These are phyloP conservation scores for Drosophila athabasca DNA, from an alignment of 1,140 invertebrate genomes.

Conservation along the genomic window DNA sequence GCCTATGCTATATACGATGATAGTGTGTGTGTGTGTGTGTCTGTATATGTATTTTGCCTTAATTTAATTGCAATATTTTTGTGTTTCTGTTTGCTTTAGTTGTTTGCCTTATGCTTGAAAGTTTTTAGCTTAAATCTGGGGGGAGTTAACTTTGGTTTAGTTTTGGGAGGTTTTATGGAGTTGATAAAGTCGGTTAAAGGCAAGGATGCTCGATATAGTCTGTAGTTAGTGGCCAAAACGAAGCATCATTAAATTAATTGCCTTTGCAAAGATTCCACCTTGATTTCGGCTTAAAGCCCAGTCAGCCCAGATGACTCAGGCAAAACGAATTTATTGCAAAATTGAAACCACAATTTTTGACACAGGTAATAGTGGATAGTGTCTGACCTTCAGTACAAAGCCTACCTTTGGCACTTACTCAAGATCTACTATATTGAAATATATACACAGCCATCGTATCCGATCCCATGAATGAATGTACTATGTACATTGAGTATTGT, in stretches of 20 bases:
- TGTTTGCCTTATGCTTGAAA: constrained; percentile 45
- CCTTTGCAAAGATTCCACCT: constrained; percentile 42
- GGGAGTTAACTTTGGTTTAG: constrained; percentile 6
- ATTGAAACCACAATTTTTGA: constrained; percentile 54
- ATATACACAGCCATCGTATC: not conserved
- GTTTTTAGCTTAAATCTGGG: constrained; percentile 20
- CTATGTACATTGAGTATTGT: constrained; percentile 20
- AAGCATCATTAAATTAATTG: constrained; percentile 1
- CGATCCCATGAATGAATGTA: constrained; percentile 32
- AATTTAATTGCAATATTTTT: constrained; percentile 55
- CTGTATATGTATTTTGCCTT: constrained; percentile 32
- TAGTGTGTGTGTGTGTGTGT: constrained; percentile 9
- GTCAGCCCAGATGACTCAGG: constrained; percentile 59
- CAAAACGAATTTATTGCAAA: constrained; percentile 56
- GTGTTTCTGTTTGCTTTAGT: constrained; percentile 36
- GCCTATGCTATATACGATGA: constrained; percentile 14
- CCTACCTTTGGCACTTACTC: constrained; percentile 10
- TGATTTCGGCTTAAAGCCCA: constrained; percentile 51
- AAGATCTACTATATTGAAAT: constrained; percentile 6
- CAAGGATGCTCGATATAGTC: constrained; percentile 20
- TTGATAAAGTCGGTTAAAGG: constrained; percentile 12
- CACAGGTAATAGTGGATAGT: constrained; percentile 29
- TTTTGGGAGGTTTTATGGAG: not conserved
- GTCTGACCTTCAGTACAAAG: constrained; percentile 27
- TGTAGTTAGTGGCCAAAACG: not conserved